Percentiles rank a stretch among this genome's conserved stretches.
Evolutionary conservation across 2,113 vertebrate genomes (phyloP).

Genomic region (Stercorarius parasiticus): DNA sequence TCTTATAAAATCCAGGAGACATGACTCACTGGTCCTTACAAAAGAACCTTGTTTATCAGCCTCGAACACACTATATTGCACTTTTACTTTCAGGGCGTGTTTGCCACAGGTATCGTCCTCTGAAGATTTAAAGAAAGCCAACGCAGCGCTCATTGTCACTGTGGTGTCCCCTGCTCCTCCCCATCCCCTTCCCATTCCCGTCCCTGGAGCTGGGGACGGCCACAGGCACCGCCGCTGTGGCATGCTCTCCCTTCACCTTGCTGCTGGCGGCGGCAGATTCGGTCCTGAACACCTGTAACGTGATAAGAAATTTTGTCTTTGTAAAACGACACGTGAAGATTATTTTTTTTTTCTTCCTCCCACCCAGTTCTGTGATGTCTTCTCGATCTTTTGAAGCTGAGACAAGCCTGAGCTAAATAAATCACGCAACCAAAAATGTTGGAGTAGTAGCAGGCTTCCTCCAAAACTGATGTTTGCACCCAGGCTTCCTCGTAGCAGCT

Average conservation of each 20-base stretch:
- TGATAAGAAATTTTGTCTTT: background rate
- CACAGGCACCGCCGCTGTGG: background rate
- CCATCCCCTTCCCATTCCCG: no score
- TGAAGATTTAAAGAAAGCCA: background rate
- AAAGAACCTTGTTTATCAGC: slow-evolving; percentile 66
- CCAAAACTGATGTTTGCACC: background rate
- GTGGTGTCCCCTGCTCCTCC: background rate
- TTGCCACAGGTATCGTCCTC: background rate
- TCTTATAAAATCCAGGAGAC: slow-evolving; percentile 66
- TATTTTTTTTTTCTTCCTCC: background rate
- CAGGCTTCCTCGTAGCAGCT: background rate
- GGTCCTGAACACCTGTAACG: background rate
- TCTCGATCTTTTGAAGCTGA: background rate
- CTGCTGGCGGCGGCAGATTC: background rate
- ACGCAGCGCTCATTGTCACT: background rate
- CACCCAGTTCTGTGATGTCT: background rate
- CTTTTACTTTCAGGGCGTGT: background rate
- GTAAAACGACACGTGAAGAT: fast-evolving
- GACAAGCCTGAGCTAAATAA: background rate
- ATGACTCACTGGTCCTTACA: slow-evolving; percentile 71
- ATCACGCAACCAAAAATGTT: background rate
- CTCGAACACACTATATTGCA: background rate
- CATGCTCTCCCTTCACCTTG: fast-evolving
- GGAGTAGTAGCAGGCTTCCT: background rate
- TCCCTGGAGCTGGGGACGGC: fast-evolving